Evolutionary conservation across 2,797 vertebrate species (phyloP).

Genomic region (Meda fulgida): DNA sequence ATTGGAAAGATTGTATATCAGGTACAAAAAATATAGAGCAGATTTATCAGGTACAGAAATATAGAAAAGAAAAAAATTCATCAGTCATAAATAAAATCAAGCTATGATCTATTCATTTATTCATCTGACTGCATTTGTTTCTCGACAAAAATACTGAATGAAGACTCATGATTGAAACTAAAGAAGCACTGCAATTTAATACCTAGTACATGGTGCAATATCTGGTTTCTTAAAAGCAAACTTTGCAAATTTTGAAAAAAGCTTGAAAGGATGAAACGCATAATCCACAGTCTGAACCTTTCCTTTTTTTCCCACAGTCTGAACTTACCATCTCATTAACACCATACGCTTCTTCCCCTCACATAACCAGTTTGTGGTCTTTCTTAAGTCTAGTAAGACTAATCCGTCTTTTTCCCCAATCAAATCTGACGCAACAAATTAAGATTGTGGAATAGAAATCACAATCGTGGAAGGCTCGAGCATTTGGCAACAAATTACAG

Average conservation of each 20-base stretch:
- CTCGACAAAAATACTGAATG: slow-evolving; percentile 16
- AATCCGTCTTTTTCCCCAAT: background rate
- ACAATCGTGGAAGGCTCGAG: slow-evolving; percentile 18
- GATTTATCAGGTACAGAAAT: too few species aligned
- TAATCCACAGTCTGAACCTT: background rate
- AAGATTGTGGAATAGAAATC: background rate
- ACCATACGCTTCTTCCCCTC: background rate
- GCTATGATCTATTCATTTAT: slow-evolving; percentile 13
- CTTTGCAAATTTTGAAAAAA: background rate
- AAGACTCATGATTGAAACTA: slow-evolving; percentile 9
- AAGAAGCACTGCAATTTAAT: slow-evolving; percentile 48
- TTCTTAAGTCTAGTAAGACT: background rate
- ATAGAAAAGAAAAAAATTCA: background rate
- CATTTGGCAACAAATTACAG: slow-evolving; percentile 46
- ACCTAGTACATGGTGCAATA: background rate
- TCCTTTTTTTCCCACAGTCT: background rate
- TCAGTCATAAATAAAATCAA: slow-evolving; percentile 36
- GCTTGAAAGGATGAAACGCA: background rate
- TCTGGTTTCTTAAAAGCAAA: background rate
- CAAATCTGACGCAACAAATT: background rate
- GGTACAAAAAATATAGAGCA: slow-evolving; percentile 15
- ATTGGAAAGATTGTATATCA: background rate
- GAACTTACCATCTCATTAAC: slow-evolving; percentile 2
- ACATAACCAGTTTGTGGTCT: slow-evolving; percentile 11
- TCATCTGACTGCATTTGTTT: slow-evolving; percentile 9